A percentile compares a stretch with the other conserved stretches of the same genome.
Conservation (phyloP, 2,113 vertebrate species). For the Oncorhynchus gorbuscha region DNA sequence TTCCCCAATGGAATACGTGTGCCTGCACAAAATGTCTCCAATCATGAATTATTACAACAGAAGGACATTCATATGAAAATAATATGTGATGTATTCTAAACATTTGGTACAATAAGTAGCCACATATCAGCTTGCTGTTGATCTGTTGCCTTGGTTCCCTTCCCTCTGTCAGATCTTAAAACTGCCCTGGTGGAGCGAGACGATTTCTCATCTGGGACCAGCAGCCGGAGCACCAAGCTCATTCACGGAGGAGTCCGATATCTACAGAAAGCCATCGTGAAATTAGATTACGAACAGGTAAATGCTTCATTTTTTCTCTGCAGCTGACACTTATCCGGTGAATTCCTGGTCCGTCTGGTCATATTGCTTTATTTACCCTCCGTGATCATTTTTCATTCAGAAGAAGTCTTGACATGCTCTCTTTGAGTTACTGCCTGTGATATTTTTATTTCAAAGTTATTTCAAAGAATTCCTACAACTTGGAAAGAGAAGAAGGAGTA, state of each 20-base stretch:
- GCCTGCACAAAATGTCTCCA: constrained; percentile 68
- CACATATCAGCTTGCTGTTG: constrained; percentile 70
- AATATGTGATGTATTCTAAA: constrained; percentile 71
- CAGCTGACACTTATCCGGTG: constrained; percentile 79
- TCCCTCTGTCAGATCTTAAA: constrained; percentile 81
- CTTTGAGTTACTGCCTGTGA: constrained; percentile 68
- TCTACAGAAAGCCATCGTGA: constrained; percentile 98
- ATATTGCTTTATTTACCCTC: constrained; percentile 82
- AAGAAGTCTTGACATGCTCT: constrained; percentile 73
- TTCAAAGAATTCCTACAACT: constrained; percentile 63
- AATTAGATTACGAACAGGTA: constrained; percentile 98
- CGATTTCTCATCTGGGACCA: constrained; percentile 95
- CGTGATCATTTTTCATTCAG: constrained; percentile 78
- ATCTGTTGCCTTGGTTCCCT: constrained; percentile 83
- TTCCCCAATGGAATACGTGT: constrained; percentile 78
- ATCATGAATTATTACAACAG: constrained; percentile 72
- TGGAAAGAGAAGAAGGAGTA: constrained; percentile 30
- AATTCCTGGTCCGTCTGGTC: constrained; percentile 83
- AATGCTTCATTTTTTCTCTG: constrained; percentile 84
- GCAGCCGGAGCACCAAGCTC: constrained; percentile 92
- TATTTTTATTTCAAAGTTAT: constrained; percentile 61
- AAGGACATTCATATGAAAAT: constrained; percentile 75
- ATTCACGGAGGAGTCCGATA: constrained; percentile 96
- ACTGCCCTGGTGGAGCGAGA: constrained; percentile 90
- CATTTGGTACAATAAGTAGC: constrained; percentile 78